A percentile compares a stretch with the other conserved stretches of the same genome.
Evolutionary conservation across 2,888 invertebrate species (phyloP).

Genomic region (Noctua janthe): DNA sequence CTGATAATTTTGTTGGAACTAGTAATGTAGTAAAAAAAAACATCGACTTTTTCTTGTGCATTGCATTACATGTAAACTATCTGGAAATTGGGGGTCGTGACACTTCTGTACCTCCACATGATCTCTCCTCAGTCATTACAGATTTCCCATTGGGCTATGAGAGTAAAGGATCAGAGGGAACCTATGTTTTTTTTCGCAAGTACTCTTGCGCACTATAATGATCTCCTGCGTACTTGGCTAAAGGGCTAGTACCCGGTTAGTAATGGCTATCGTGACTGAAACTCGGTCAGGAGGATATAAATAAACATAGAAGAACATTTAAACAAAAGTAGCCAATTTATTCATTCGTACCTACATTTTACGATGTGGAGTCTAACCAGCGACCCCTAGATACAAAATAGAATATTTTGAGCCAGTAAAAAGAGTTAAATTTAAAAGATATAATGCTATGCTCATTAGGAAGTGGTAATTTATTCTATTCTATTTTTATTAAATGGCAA

Average conservation of each 20-base stretch:
- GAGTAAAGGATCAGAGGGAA: not conserved
- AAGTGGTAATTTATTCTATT: no score
- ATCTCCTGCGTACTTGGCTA: not conserved
- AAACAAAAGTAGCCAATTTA: not conserved
- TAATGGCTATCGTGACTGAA: not conserved
- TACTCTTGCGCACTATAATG: not conserved
- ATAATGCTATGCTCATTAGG: no score
- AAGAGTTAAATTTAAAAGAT: not conserved
- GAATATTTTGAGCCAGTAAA: not conserved
- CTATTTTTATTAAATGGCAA: not conserved
- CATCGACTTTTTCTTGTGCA: not conserved
- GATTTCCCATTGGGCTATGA: not conserved
- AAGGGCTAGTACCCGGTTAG: not conserved
- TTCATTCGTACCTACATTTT: not conserved
- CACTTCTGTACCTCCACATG: not conserved
- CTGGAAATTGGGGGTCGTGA: not conserved
- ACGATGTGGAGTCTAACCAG: not conserved
- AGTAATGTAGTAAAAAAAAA: not conserved
- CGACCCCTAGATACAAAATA: not conserved
- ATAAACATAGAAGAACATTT: not conserved
- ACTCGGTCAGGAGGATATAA: not conserved
- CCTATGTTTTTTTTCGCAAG: not conserved
- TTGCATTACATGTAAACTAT: not conserved
- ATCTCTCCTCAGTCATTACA: not conserved
- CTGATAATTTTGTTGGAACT: conserved; percentile 7